A percentile compares a stretch with the other conserved stretches of the same genome.
Evolutionary conservation across 2,888 invertebrate genomes (phyloP).

Genomic region (Deroplatys truncata): DNA sequence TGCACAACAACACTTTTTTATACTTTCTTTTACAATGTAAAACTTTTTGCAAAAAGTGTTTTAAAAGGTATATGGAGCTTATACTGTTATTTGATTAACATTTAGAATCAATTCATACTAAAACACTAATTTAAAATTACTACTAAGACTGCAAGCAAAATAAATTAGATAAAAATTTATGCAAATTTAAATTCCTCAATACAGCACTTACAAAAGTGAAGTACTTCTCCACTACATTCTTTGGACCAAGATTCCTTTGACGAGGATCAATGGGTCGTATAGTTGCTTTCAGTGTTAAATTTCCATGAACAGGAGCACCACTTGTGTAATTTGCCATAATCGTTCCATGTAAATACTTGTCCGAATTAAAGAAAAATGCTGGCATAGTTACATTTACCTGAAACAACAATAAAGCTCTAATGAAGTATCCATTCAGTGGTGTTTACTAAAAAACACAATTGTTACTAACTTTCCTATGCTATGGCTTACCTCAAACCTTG

Average conservation of each 20-base stretch:
- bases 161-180: too few species aligned
- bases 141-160: too few species aligned
- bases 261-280: slow-evolving; percentile 44
- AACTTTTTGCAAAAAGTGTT: too few species aligned
- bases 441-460: neutral
- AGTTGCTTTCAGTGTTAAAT: slow-evolving; percentile 79
- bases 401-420: slow-evolving; percentile 23
- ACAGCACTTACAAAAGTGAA: slow-evolving; percentile 57
- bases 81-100: too few species aligned
- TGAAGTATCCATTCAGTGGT: neutral
- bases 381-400: slow-evolving; percentile 93
- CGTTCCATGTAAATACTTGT: slow-evolving; percentile 75
- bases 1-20: too few species aligned
- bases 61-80: too few species aligned
- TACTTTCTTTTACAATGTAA: too few species aligned
- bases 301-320: slow-evolving; percentile 85
- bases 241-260: slow-evolving; percentile 38
- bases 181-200: too few species aligned
- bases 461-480: neutral
- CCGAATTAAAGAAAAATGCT: slow-evolving; percentile 86
- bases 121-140: too few species aligned
- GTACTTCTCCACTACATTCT: slow-evolving; percentile 55
- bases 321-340: slow-evolving; percentile 95
- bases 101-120: too few species aligned
- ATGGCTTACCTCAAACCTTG: slow-evolving; percentile 72